Percentiles rank a stretch among this genome's conserved stretches.
These are phyloP conservation scores for Crypturellus tataupa DNA, from an alignment of 2,797 vertebrate genomes.

Conservation along the genomic window DNA sequence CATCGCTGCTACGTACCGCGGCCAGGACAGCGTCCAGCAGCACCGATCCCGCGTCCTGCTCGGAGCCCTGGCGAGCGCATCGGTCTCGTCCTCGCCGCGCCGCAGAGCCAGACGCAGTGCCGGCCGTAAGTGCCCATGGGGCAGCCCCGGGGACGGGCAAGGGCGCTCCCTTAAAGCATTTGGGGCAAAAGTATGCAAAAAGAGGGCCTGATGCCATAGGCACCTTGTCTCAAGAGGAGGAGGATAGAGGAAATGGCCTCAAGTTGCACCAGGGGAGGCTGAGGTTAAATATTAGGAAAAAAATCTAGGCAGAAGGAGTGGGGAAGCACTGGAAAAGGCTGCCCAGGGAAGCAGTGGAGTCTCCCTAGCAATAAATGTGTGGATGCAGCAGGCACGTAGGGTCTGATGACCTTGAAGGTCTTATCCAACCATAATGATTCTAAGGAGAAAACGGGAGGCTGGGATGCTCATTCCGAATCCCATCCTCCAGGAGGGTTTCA, in stretches of 20 bases:
- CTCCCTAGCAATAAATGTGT: too few species aligned
- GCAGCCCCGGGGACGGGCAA: fast-evolving
- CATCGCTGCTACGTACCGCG: background rate
- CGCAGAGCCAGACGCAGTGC: background rate
- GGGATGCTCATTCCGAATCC: fast-evolving
- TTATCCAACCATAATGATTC: too few species aligned
- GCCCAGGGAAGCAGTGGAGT: too few species aligned
- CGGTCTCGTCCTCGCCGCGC: background rate
- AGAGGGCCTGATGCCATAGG: too few species aligned
- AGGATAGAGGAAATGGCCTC: too few species aligned
- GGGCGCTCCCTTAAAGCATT: background rate
- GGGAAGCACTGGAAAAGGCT: too few species aligned
- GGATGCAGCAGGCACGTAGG: too few species aligned
- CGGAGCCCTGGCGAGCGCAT: background rate
- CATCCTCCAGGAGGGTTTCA: fast-evolving
- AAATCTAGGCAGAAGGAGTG: too few species aligned
- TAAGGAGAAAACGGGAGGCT: background rate
- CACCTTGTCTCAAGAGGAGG: too few species aligned
- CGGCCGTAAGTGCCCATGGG: background rate
- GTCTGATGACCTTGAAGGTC: too few species aligned
- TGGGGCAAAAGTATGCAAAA: background rate
- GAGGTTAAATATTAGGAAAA: too few species aligned
- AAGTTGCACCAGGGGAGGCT: too few species aligned
- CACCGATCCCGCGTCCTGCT: constrained; percentile 30
- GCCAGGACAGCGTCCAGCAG: constrained; percentile 12